Base-by-base conservation (phyloP, 2,888 invertebrate genomes). In the Sinopyrophorus schimmeli region DNA sequence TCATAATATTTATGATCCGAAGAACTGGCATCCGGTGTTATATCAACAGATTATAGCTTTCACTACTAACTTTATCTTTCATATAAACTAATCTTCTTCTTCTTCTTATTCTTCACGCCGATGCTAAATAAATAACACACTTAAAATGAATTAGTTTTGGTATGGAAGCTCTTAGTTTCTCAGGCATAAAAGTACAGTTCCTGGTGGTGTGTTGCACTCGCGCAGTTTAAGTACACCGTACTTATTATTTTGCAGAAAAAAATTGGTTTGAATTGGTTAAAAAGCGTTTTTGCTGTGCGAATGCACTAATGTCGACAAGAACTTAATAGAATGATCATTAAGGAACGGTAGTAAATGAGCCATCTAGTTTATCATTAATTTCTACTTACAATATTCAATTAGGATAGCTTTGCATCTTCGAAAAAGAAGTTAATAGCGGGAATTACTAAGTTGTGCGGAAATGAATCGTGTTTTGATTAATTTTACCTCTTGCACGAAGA, bases 391-490 rank as follows among this genome's bases (percentile, higher is more conserved):
- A 15, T 35, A 35, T 35, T 35, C 35, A 35, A 35, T 35, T 35
- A 35, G 15, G 7, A 35, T 35, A 12, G 35, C 15, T 24, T 16
- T 10, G 15, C 21, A 35, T 23, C 35, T 24, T 15, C n/a, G 24
- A 16, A 21, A 30, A 5, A 23, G 35, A 43, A 43, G 34, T 43
- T 32, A 43, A 34, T 43, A 34, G 34, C 43, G 27, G 34, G 24
- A 32, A 43, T 43, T 43, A 43, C 35, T 14, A 43, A n/a, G n/a
- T n/a, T n/a, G 43, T 43, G 43, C 43, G 43, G 43, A 43, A 43
- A 43, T 43, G 34, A 17, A 32, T 32, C n/a, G n/a, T n/a, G n/a
- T n/a, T n/a, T n/a, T n/a, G n/a, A n/a, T n/a, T n/a, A n/a, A n/a
- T n/a, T n/a, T n/a, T n/a, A n/a, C n/a, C n/a, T n/a, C n/a, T n/a